Conservation (phyloP, 2,888 invertebrate genomes). For the Drosophila demipolita region DNA sequence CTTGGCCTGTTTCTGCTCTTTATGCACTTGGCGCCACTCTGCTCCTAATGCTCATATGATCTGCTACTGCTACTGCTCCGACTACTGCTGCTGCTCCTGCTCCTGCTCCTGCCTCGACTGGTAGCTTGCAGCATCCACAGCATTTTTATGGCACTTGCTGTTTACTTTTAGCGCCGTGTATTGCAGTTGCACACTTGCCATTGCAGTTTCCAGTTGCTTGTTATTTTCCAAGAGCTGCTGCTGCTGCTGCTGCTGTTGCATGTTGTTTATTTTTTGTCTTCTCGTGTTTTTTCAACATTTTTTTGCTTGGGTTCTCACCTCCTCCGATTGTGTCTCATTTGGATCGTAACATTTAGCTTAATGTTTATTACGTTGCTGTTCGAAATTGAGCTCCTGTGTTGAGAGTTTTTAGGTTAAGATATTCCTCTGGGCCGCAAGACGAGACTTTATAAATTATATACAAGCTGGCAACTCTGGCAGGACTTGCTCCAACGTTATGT, state of each 20-base stretch:
- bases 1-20: constrained; percentile 66
- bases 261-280: constrained; percentile 22
- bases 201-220: constrained; percentile 54
- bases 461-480: background rate
- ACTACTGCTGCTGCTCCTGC: background rate
- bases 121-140: constrained; percentile 35
- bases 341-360: constrained; percentile 73
- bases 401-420: background rate
- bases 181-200: constrained; percentile 19
- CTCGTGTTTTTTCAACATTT: background rate
- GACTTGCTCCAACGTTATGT: background rate
- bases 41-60: constrained; percentile 65
- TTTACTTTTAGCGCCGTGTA: constrained; percentile 54
- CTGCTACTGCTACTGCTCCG: constrained; percentile 38
- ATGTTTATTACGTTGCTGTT: constrained; percentile 60
- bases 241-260: constrained; percentile 30
- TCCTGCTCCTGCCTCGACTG: constrained; percentile 2
- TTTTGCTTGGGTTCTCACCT: constrained; percentile 32
- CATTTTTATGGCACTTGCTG: constrained; percentile 73
- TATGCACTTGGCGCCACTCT: constrained; percentile 57
- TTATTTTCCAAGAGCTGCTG: constrained; percentile 39
- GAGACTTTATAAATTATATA: constrained; percentile 5
- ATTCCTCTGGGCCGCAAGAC: background rate
- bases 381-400: constrained; percentile 46
- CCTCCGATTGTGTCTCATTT: constrained; percentile 64